Percentiles rank a stretch among this genome's conserved stretches.
These are phyloP conservation scores for Euschistus heros DNA, from an alignment of 1,140 invertebrate species.

Conservation along the genomic window DNA sequence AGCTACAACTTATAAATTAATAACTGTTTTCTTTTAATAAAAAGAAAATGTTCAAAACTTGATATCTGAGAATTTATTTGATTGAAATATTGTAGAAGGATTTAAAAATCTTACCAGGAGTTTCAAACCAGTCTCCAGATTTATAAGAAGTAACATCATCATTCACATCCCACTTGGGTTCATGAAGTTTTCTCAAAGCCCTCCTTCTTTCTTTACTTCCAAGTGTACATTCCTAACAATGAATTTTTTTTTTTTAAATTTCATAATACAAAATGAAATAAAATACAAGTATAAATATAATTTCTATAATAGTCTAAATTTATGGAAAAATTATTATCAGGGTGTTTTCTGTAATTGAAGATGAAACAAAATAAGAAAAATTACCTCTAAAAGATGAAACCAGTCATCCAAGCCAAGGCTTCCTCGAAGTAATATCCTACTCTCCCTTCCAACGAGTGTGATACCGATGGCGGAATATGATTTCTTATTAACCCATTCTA, in stretches of 20 bases:
- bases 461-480: slow-evolving; percentile 47
- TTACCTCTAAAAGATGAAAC: slow-evolving; percentile 46
- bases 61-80: too few species aligned
- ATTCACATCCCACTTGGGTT: slow-evolving; percentile 32
- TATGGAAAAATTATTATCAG: not conserved
- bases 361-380: not conserved
- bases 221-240: slow-evolving; percentile 42
- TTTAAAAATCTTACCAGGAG: not conserved
- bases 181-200: slow-evolving; percentile 41
- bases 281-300: too few species aligned
- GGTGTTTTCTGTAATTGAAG: too few species aligned
- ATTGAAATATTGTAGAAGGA: too few species aligned
- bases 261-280: too few species aligned
- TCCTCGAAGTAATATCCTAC: slow-evolving; percentile 44
- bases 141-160: slow-evolving; percentile 17
- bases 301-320: not conserved
- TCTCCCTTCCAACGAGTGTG: slow-evolving; percentile 40
- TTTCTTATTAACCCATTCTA: slow-evolving; percentile 51
- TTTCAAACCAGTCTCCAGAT: slow-evolving; percentile 18
- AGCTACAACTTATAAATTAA: too few species aligned
- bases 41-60: too few species aligned
- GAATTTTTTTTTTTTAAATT: too few species aligned
- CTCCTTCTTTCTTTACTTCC: slow-evolving; percentile 46
- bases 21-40: too few species aligned
- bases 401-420: slow-evolving; percentile 44